Evolutionary conservation across 2,113 vertebrate genomes (phyloP), one percentile per base, ranked within the genome.

Genomic region (Alectura lathami): DNA sequence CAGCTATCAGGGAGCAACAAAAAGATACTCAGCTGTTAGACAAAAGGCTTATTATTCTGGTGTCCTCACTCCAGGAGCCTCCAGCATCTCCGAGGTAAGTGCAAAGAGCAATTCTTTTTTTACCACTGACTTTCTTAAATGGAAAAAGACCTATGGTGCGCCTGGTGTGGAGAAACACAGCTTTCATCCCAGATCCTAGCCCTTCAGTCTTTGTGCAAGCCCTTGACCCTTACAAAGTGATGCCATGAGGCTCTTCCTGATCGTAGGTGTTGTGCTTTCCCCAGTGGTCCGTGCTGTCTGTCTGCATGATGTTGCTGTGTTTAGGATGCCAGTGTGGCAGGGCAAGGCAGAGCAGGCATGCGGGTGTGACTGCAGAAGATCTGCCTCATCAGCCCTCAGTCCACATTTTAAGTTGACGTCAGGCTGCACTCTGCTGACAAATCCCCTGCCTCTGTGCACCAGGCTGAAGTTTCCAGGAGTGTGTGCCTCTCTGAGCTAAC

Each of bases 21-120:
- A 94, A 50, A 97, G 91, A 75, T 92, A 96, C 70, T 97, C 93
- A 0, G 10, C 89, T 23, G 96, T 95, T 63, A 97, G 96, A 85
- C 96, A 97, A 91, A 97, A 74, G 13, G 97, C 94, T 9, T 93
- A 96, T 91, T 98, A 98, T 81, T 98, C 98, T 17, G 98, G 98
- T 24, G 87, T 95, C 47, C 93, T 98, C 76, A 60, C 84, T 83
- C 72, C 97, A 56, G 96, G 94, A 91, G 53, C 97, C 40, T 96
- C 95, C 72, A 73, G 45, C 27, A 88, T 96, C 34, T 95, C 94
- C 2, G 78, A 85, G 94, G 99, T 99, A 96, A 98, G 97, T 94
- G 30, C 77, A 76, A 86, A 83, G 21, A 86, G 18, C 54, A 40
- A 4, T 83, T 24, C 10, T 75, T 88, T 81, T 74, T 70, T 56